phyloP scores from a whole-genome alignment of 2,888 invertebrate genomes.

The Aphidius colemani region DNA sequence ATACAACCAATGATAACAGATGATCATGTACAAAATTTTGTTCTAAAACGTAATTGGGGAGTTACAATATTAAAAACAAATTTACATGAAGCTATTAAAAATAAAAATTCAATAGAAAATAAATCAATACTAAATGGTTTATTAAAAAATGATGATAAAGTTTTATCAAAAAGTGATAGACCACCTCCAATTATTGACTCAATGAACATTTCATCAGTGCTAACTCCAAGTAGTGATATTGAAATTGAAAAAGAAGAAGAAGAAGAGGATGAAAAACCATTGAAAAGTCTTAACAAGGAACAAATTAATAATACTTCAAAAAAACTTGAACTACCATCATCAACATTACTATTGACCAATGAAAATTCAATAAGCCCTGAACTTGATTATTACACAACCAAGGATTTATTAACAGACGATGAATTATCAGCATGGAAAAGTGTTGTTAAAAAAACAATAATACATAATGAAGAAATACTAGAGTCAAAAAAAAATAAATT shows the following conservation, averaged over 20 bases:
- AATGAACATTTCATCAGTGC: not conserved
- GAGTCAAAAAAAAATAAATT: not conserved
- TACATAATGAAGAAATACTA: slow-evolving; percentile 22
- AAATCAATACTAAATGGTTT: slow-evolving; percentile 3
- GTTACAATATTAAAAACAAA: slow-evolving; percentile 18
- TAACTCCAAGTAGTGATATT: not conserved
- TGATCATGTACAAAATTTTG: slow-evolving; percentile 32
- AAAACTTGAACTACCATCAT: not conserved
- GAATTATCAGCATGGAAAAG: slow-evolving; percentile 45
- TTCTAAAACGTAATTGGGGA: slow-evolving; percentile 37
- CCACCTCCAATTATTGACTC: slow-evolving; percentile 9
- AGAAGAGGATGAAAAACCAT: not conserved
- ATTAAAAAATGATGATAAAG: not conserved
- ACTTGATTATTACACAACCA: slow-evolving; percentile 36
- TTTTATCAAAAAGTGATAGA: slow-evolving; percentile 5
- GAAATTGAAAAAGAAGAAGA: slow-evolving; percentile 9
- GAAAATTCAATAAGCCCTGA: slow-evolving; percentile 24
- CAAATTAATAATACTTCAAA: not conserved
- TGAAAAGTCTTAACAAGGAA: not conserved
- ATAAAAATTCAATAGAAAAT: not conserved
- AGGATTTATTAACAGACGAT: slow-evolving; percentile 26
- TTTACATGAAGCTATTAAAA: not conserved
- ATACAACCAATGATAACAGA: slow-evolving; percentile 15
- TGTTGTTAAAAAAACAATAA: slow-evolving; percentile 35
- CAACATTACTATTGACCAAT: not conserved